These are phyloP conservation scores for Beris morrisii DNA, from an alignment of 2,888 invertebrate genomes.

Conservation along the genomic window DNA sequence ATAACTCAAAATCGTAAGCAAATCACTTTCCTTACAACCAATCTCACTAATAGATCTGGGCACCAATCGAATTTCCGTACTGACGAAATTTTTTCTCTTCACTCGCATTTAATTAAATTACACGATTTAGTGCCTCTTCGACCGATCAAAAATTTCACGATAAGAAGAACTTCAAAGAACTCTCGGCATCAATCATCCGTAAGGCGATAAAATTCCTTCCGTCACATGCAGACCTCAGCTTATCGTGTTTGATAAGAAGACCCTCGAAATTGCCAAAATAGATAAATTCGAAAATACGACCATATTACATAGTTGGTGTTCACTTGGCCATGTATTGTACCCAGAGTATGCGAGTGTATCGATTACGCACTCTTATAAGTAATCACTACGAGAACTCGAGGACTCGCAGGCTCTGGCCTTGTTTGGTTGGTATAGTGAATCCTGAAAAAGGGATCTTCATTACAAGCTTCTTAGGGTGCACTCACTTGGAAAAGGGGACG, in stretches of 20 bases:
- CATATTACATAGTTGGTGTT: slow-evolving; percentile 8
- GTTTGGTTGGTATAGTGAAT: not conserved
- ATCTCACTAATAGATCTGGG: not conserved
- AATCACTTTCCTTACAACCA: not conserved
- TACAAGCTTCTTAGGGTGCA: slow-evolving; percentile 27
- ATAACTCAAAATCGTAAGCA: no score
- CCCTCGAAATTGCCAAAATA: not conserved
- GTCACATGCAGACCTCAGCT: slow-evolving; percentile 25
- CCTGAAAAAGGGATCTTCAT: slow-evolving; percentile 30
- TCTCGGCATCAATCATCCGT: slow-evolving; percentile 34
- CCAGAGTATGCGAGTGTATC: slow-evolving; percentile 8
- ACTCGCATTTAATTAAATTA: slow-evolving; percentile 24
- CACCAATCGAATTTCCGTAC: slow-evolving; percentile 9
- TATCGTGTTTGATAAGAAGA: slow-evolving; percentile 31
- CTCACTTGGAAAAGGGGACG: slow-evolving; percentile 35
- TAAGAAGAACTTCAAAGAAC: not conserved
- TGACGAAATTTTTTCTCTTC: slow-evolving; percentile 2
- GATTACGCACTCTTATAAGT: slow-evolving; percentile 32
- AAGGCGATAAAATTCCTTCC: slow-evolving; percentile 34
- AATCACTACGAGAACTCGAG: slow-evolving; percentile 22
- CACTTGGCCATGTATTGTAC: slow-evolving; percentile 21
- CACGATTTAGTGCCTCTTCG: slow-evolving; percentile 18
- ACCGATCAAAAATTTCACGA: slow-evolving; percentile 1
- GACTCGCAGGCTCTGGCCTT: slow-evolving; percentile 5
- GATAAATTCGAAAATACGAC: no score